Evolutionary conservation across 2,113 vertebrate genomes (phyloP), one percentile per base, ranked within the genome.

Genomic region (Sorex fumeus): DNA sequence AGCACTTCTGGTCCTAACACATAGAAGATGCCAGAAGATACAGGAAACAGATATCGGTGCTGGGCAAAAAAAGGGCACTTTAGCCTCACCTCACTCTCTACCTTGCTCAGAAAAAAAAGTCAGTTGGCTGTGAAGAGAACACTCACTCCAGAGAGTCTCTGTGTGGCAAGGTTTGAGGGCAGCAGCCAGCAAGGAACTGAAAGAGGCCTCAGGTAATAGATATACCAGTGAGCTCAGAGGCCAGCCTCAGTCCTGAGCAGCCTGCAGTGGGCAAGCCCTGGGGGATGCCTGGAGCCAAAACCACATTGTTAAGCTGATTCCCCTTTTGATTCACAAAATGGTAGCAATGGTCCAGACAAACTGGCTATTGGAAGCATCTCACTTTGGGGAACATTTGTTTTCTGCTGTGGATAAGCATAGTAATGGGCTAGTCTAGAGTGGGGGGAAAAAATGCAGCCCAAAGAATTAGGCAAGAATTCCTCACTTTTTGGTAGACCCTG

Each of bases 241-340:
- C 57, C 57, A 21, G 21, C 57, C 57, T 60, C 57, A 19, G 21
- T 60, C 57, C 57, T 60, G 18, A 60, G 57, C 57, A 60, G 57
- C 19, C 57, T 60, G 57, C 21, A 16, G 57, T 60, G 18, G 69
- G 21, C 34, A 40, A 36, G n/a, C 23, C 36, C 43, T n/a, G 12
- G 19, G 5, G 74, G 18, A 81, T 34, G 3, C 60, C 57, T 21
- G 6, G 7, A 72, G 16, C 87, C 28, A 76, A 43, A 84, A 66
- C 53, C 32, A 2, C 53, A 67, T 34, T 21, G 27, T 60, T 70
- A 53, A 80, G 16, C 11, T 28, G 19, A 6, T 34, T 71, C 70
- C 87, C 62, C 80, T 69, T 62, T 89, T 60, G 53, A 87, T 8
- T 66, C 60, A 87, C 66, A 75, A 82, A 75, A 75, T 60, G 57